These are phyloP conservation scores for Phortica magna DNA, from an alignment of 2,888 invertebrate genomes.

Conservation along the genomic window DNA sequence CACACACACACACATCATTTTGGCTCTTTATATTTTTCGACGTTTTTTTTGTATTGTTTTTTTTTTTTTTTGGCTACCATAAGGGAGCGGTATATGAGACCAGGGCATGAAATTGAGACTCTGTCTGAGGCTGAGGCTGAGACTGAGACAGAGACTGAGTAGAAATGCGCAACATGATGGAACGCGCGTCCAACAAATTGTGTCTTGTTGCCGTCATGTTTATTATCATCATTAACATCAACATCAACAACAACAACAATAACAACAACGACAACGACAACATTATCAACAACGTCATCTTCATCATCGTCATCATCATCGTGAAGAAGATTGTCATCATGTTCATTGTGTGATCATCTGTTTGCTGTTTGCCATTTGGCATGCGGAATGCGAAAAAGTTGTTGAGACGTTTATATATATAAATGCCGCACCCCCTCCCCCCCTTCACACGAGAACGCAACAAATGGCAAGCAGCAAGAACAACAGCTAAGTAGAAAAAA, in stretches of 20 bases:
- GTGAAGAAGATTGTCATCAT: too few species aligned
- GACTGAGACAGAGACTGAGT: neutral
- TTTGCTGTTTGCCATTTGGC: constrained; percentile 40
- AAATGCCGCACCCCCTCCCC: neutral
- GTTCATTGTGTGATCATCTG: neutral
- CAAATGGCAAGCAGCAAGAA: constrained; percentile 10
- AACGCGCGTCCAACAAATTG: neutral
- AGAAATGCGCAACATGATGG: neutral
- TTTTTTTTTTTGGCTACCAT: constrained; percentile 41
- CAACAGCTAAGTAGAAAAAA: constrained; percentile 62
- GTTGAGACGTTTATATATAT: neutral
- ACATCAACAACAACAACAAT: too few species aligned
- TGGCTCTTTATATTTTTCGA: neutral
- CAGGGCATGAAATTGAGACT: too few species aligned
- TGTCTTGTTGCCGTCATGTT: constrained; percentile 3
- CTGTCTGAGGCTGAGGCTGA: neutral
- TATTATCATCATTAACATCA: neutral
- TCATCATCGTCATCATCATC: too few species aligned
- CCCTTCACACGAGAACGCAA: neutral
- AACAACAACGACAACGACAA: too few species aligned
- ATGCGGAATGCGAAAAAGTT: constrained; percentile 27
- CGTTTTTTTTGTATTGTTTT: constrained; percentile 31
- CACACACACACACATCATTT: neutral
- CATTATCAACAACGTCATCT: too few species aligned
- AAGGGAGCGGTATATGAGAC: neutral